phyloP scores from a whole-genome alignment of 2,113 vertebrate genomes.

The Pseudorectes ferrugineus region DNA sequence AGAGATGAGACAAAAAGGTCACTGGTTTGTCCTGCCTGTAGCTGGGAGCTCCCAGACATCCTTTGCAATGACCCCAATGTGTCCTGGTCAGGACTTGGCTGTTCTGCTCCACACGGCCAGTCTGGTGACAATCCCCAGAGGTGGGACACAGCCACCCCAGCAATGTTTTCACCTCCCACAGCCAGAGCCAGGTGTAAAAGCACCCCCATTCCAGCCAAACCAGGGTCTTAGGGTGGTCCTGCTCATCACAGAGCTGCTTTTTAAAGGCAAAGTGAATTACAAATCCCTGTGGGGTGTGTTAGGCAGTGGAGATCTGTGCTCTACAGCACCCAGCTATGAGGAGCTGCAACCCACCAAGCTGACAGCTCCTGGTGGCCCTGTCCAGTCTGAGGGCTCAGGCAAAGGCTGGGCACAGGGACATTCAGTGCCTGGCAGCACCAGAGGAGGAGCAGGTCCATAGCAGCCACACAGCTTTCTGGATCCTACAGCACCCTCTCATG shows the following conservation, averaged over 20 bases:
- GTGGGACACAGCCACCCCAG: neutral
- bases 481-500: slow-evolving; percentile 60
- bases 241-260: neutral
- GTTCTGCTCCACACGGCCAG: neutral
- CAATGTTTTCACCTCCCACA: neutral
- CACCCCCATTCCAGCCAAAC: neutral
- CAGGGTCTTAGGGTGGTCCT: neutral
- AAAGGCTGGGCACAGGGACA: neutral
- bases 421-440: neutral
- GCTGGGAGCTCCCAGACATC: neutral
- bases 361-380: neutral
- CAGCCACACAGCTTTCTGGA: neutral
- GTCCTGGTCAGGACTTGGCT: neutral
- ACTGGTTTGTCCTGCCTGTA: neutral
- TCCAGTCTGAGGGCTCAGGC: neutral
- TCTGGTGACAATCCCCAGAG: neutral
- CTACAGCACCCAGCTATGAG: neutral
- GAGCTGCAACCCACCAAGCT: neutral
- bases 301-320: neutral
- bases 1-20: neutral
- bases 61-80: neutral
- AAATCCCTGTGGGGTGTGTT: neutral
- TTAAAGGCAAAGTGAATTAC: neutral
- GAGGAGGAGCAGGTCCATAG: neutral
- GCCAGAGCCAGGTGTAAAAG: neutral